Conservation (phyloP, 2,113 vertebrate species). For the Malurus alboscapulatus region DNA sequence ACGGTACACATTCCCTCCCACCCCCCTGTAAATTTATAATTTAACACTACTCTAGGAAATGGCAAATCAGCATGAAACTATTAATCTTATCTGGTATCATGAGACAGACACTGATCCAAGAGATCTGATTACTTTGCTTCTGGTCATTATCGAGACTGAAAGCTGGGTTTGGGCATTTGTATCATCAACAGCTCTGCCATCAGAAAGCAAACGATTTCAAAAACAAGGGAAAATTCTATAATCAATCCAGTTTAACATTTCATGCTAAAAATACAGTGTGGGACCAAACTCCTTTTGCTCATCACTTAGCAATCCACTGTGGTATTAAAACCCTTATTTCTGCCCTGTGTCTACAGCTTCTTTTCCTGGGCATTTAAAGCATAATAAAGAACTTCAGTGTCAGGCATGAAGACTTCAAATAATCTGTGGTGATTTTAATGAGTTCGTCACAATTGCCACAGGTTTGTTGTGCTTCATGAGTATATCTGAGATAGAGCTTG, state of each 20-base stretch:
- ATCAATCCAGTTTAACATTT: neutral
- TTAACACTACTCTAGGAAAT: conserved; percentile 55
- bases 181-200: conserved; percentile 8
- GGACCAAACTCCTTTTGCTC: neutral
- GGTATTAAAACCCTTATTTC: neutral
- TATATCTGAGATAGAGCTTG: conserved; percentile 32
- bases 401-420: conserved; percentile 36
- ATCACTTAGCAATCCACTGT: fast-evolving
- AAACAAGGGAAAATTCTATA: neutral
- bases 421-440: conserved; percentile 47
- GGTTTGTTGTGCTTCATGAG: conserved; percentile 45
- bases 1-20: neutral
- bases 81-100: conserved; percentile 54
- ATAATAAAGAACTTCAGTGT: conserved; percentile 13
- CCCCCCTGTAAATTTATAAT: conserved; percentile 44
- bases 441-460: conserved; percentile 28
- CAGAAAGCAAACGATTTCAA: conserved; percentile 8
- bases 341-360: neutral
- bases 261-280: neutral
- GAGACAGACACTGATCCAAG: conserved; percentile 45
- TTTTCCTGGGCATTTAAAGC: conserved; percentile 3
- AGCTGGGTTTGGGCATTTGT: neutral
- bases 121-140: conserved; percentile 55
- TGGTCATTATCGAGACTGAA: conserved; percentile 19
- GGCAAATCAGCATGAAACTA: conserved; percentile 59